Conservation (phyloP, 2,113 vertebrate genomes). For the Ochotona curzoniae region DNA sequence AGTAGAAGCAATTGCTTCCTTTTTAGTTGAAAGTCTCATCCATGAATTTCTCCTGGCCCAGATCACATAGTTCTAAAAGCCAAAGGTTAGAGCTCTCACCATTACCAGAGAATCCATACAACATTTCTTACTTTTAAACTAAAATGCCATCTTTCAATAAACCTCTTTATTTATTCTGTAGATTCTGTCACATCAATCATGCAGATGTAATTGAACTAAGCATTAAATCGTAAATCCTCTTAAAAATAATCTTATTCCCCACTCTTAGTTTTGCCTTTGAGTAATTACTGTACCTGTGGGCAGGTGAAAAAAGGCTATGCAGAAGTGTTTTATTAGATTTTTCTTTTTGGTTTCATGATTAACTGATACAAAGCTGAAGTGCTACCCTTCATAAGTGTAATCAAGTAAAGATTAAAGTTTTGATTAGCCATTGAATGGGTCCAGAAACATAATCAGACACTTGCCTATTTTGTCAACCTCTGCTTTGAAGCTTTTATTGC, state of each 20-base stretch:
- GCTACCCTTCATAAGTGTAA: constrained; percentile 82
- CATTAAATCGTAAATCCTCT: constrained; percentile 58
- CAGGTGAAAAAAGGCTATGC: constrained; percentile 73
- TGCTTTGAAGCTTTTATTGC: constrained; percentile 79
- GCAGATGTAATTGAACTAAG: constrained; percentile 59
- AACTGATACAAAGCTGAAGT: constrained; percentile 85
- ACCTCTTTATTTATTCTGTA: constrained; percentile 58
- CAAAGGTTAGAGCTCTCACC: neutral
- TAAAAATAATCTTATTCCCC: constrained; percentile 50
- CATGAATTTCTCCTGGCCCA: constrained; percentile 1
- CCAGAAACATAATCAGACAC: constrained; percentile 86
- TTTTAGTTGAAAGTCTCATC: neutral
- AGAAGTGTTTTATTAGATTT: constrained; percentile 72
- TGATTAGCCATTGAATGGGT: constrained; percentile 89
- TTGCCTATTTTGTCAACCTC: constrained; percentile 86
- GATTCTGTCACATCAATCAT: neutral
- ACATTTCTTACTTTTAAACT: constrained; percentile 13
- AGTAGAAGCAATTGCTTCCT: neutral
- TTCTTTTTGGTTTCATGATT: constrained; percentile 86
- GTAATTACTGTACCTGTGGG: constrained; percentile 84
- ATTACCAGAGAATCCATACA: neutral
- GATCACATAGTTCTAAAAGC: constrained; percentile 13
- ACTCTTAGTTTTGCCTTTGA: constrained; percentile 71
- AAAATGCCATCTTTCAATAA: neutral
- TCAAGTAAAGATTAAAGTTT: constrained; percentile 88